Conservation (phyloP, 2,113 vertebrate genomes). For the Psophia crepitans region DNA sequence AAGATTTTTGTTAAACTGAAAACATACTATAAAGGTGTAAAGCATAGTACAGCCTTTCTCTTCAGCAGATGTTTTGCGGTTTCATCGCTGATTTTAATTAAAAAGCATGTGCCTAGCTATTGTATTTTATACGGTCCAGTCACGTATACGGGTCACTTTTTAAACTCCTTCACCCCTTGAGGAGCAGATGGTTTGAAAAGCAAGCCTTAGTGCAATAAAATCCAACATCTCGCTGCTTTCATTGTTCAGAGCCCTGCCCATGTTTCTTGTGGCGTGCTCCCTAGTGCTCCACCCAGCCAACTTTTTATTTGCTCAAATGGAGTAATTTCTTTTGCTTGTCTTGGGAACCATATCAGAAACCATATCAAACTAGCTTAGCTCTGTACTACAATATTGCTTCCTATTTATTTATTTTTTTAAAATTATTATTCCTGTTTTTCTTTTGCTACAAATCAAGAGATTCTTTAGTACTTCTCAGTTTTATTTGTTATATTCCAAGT, state of each 20-base stretch:
- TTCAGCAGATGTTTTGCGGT: slow-evolving; percentile 47
- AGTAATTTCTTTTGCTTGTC: background rate
- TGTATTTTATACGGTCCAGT: slow-evolving; percentile 10
- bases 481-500: background rate
- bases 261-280: background rate
- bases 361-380: background rate
- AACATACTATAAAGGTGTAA: background rate
- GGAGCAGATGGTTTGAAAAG: slow-evolving; percentile 52
- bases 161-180: background rate
- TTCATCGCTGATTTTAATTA: slow-evolving; percentile 32
- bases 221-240: background rate
- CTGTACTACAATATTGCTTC: background rate
- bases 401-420: background rate
- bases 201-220: background rate
- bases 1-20: background rate
- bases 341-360: background rate
- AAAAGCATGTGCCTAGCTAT: background rate
- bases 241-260: background rate
- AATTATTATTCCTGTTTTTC: background rate
- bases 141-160: background rate
- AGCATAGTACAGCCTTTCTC: background rate
- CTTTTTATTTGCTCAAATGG: slow-evolving; percentile 6
- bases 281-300: background rate
- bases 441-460: background rate
- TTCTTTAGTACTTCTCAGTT: background rate